Base-by-base conservation (phyloP, 2,888 invertebrate species). In the Phengaris arion region DNA sequence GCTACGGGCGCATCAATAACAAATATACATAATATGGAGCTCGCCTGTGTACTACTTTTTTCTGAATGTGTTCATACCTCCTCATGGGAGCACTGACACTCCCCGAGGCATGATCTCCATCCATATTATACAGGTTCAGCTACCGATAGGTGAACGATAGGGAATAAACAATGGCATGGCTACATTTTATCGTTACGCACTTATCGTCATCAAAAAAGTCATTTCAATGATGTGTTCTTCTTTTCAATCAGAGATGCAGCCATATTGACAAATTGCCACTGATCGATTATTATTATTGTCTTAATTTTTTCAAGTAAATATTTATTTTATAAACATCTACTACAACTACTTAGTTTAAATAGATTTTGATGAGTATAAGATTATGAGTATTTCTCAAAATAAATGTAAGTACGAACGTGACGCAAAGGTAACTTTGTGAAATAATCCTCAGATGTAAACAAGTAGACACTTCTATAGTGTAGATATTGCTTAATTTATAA, bases 121-220 rank as follows among this genome's bases (percentile, higher is more conserved):
- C 52, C 12, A 10, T 13, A 54, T 54, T 8, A 4, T 55, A 35
- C 35, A 64, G 13, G 35, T 64, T 13, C 9, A 12, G 12, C 64
- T 64, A 45, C 64, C 12, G 64, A 64, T 35, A 35, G 35, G 35
- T 57, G 15, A 35, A 12, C 64, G 35, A 64, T 64, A 64, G 6
- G 35, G 8, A 22, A 35, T 64, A 64, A 35, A 64, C 64, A 64
- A 64, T 64, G 12, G 64, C 35, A 10, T 10, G 59, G 22, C 10
- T 59, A 22, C 22, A 22, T 64, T 64, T 35, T 64, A 64, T 64
- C 64, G 64, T 45, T 12, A 64, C 35, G 12, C 35, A 64, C 64
- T 64, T 64, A 64, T 64, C 64, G 64, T 6, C 35, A 64, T 64
- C 64, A 64, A 64, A 64, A 64, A 64, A 64, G 35, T 64, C 2